phyloP scores from a whole-genome alignment of 2,113 vertebrate species.

The Protobothrops mucrosquamatus region DNA sequence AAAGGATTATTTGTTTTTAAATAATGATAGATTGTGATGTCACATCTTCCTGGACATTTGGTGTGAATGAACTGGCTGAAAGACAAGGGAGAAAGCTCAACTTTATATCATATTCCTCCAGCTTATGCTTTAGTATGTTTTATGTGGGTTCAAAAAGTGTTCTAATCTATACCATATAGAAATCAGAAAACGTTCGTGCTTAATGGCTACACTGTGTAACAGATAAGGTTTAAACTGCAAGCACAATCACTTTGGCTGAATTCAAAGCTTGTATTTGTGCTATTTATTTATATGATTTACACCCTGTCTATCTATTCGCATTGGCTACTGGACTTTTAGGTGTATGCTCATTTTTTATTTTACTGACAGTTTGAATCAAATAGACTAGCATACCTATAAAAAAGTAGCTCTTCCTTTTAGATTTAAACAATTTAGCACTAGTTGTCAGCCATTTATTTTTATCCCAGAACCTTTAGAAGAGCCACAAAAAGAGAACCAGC shows the following conservation, averaged over 20 bases:
- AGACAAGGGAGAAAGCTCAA: slow-evolving; percentile 53
- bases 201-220: neutral
- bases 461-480: neutral
- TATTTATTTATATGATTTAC: neutral
- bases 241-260: neutral
- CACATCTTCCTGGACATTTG: slow-evolving; percentile 71
- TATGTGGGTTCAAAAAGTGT: fast-evolving
- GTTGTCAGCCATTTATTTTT: neutral
- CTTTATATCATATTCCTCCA: slow-evolving; percentile 29
- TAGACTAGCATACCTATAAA: neutral
- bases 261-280: neutral
- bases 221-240: neutral
- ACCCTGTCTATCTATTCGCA: neutral
- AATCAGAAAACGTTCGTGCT: neutral
- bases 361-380: neutral
- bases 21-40: slow-evolving; percentile 69
- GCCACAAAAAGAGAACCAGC: neutral
- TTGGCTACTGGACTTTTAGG: neutral
- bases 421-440: neutral
- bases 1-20: slow-evolving; percentile 73
- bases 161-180: slow-evolving; percentile 8
- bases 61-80: slow-evolving; percentile 70
- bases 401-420: neutral
- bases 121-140: slow-evolving; percentile 11
- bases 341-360: neutral